Evolutionary conservation across 2,888 invertebrate genomes (phyloP).

Genomic region (Spodoptera exigua): DNA sequence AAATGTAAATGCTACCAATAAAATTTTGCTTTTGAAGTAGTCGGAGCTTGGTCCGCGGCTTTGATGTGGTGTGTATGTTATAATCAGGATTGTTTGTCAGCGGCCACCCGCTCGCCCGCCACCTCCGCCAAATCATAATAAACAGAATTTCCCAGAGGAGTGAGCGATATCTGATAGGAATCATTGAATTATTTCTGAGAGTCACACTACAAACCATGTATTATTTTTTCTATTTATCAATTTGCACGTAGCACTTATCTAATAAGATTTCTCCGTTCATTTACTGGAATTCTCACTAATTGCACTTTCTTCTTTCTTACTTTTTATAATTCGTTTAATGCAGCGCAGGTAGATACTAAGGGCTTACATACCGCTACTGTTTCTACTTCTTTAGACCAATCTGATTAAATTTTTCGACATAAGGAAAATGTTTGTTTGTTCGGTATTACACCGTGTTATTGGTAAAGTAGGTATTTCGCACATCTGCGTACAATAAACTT

Average conservation of each 20-base stretch:
- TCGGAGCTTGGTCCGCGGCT: conserved; percentile 71
- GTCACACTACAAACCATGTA: conserved; percentile 29
- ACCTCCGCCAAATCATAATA: conserved; percentile 68
- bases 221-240: conserved; percentile 57
- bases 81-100: conserved; percentile 79
- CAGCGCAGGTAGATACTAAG: conserved; percentile 1
- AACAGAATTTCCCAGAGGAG: conserved; percentile 74
- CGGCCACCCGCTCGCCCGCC: conserved; percentile 57
- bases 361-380: not conserved
- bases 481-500: conserved; percentile 73
- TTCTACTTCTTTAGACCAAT: conserved; percentile 5
- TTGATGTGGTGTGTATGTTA: conserved; percentile 81
- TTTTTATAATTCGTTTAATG: conserved; percentile 22
- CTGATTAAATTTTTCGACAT: conserved; percentile 17
- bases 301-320: conserved; percentile 36
- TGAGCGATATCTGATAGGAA: conserved; percentile 67
- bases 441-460: conserved; percentile 45
- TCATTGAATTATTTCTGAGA: conserved; percentile 71
- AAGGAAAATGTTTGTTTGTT: conserved; percentile 7
- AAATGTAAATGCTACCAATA: conserved; percentile 88
- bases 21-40: conserved; percentile 87
- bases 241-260: conserved; percentile 47
- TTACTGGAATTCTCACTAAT: conserved; percentile 44
- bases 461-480: conserved; percentile 59
- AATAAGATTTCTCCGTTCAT: conserved; percentile 40